phyloP scores from a whole-genome alignment of 2,113 vertebrate species.

The Melanotaenia duboulayi region DNA sequence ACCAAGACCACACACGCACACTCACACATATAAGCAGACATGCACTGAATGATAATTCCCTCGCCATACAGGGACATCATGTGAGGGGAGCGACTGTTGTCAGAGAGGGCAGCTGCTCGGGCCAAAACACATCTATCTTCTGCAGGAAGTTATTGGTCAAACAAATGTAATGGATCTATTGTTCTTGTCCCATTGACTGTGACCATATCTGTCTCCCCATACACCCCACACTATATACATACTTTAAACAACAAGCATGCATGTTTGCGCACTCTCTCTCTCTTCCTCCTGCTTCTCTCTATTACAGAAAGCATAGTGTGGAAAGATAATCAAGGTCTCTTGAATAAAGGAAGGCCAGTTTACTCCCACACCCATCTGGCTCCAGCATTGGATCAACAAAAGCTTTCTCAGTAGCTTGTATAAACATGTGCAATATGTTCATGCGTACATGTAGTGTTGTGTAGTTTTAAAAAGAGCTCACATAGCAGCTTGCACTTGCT shows the following conservation, averaged over 20 bases:
- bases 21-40: conserved; percentile 12
- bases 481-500: not conserved
- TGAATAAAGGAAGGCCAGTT: conserved; percentile 7
- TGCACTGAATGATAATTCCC: conserved; percentile 67
- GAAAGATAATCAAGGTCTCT: conserved; percentile 51
- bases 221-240: conserved; percentile 31
- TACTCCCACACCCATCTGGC: conserved; percentile 20
- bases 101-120: conserved; percentile 62
- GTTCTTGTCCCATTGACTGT: conserved; percentile 63
- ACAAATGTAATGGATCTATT: conserved; percentile 67
- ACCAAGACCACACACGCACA: conserved; percentile 73
- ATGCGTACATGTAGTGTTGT: not conserved
- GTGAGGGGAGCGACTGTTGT: conserved; percentile 60
- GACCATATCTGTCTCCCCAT: conserved; percentile 35
- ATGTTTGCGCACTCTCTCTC: conserved; percentile 17
- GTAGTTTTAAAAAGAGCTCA: not conserved
- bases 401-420: conserved; percentile 18
- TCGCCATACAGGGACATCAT: conserved; percentile 40
- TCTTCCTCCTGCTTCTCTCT: conserved; percentile 1
- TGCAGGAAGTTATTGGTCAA: conserved; percentile 77
- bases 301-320: conserved; percentile 26
- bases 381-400: conserved; percentile 24
- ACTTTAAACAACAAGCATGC: conserved; percentile 24
- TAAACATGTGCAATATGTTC: conserved; percentile 12
- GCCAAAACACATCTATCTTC: conserved; percentile 71